These are phyloP conservation scores for Mergus octosetaceus DNA, from an alignment of 2,797 vertebrate species.

Conservation along the genomic window DNA sequence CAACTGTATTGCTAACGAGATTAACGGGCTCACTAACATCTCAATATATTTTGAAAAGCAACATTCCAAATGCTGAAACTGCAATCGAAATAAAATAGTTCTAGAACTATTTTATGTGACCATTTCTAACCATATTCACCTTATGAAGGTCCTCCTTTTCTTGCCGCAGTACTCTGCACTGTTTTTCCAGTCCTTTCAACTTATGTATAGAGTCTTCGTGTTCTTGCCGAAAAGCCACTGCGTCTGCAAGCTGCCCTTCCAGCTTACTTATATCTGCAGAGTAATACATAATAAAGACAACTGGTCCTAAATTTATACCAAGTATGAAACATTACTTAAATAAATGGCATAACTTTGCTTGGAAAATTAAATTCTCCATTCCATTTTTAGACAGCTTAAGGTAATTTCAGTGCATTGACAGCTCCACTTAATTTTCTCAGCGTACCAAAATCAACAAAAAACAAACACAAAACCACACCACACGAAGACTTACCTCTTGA, in stretches of 20 bases:
- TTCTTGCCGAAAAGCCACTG: slow-evolving; percentile 87
- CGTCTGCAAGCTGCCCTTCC: slow-evolving; percentile 91
- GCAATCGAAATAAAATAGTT: background rate
- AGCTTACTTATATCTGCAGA: slow-evolving; percentile 87
- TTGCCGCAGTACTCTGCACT: slow-evolving; percentile 86
- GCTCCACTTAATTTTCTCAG: background rate
- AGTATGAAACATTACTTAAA: background rate
- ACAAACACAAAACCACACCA: too few relatives aligned
- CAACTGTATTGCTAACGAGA: background rate
- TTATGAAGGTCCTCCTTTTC: slow-evolving; percentile 95
- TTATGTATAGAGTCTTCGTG: slow-evolving; percentile 88
- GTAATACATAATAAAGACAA: background rate
- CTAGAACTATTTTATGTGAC: background rate
- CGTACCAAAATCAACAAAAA: too few relatives aligned
- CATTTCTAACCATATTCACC: slow-evolving; percentile 69
- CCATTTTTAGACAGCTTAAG: background rate
- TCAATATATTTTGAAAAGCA: background rate
- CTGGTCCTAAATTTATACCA: background rate
- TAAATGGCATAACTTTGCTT: background rate
- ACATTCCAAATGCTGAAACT: background rate
- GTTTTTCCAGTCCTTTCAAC: slow-evolving; percentile 89
- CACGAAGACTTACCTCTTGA: background rate
- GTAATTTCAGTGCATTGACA: background rate
- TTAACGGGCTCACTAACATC: background rate
- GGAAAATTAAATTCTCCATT: background rate